Percentiles rank a stretch among this genome's conserved stretches.
These are phyloP conservation scores for Dreissena rostriformis DNA, from an alignment of 1,140 invertebrate species.

Conservation along the genomic window DNA sequence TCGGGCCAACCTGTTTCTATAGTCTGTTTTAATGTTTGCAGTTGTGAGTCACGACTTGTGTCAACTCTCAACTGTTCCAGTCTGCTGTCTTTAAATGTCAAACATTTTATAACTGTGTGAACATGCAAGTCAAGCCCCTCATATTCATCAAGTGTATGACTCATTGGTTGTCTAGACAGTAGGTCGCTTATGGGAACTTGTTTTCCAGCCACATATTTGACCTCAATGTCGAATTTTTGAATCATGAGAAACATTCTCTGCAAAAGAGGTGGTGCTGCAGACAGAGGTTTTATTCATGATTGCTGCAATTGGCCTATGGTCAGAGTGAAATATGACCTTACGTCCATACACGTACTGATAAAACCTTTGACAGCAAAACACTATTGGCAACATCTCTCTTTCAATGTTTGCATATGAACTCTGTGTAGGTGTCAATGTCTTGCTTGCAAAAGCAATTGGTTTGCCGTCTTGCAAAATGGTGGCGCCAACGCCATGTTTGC, in stretches of 20 bases:
- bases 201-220: not conserved
- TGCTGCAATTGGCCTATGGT: slow-evolving; percentile 4
- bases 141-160: not conserved
- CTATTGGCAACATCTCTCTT: slow-evolving; percentile 81
- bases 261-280: slow-evolving; percentile 11
- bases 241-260: slow-evolving; percentile 9
- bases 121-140: not conserved
- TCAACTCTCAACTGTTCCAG: not conserved
- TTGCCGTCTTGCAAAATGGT: slow-evolving; percentile 79
- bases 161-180: slow-evolving; percentile 8
- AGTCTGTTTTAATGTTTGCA: slow-evolving; percentile 28
- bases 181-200: slow-evolving; percentile 3
- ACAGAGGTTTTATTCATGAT: slow-evolving; percentile 24
- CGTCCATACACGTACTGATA: slow-evolving; percentile 69
- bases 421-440: slow-evolving; percentile 56
- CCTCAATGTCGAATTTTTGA: slow-evolving; percentile 21
- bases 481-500: slow-evolving; percentile 75
- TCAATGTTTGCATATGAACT: slow-evolving; percentile 82
- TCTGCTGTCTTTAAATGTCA: not conserved
- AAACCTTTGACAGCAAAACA: slow-evolving; percentile 81
- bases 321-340: not conserved
- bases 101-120: not conserved
- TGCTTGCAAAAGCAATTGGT: slow-evolving; percentile 68
- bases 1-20: slow-evolving; percentile 10
- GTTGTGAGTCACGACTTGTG: not conserved